These are phyloP conservation scores for Ondatra zibethicus DNA, from an alignment of 2,113 vertebrate species.

Conservation along the genomic window DNA sequence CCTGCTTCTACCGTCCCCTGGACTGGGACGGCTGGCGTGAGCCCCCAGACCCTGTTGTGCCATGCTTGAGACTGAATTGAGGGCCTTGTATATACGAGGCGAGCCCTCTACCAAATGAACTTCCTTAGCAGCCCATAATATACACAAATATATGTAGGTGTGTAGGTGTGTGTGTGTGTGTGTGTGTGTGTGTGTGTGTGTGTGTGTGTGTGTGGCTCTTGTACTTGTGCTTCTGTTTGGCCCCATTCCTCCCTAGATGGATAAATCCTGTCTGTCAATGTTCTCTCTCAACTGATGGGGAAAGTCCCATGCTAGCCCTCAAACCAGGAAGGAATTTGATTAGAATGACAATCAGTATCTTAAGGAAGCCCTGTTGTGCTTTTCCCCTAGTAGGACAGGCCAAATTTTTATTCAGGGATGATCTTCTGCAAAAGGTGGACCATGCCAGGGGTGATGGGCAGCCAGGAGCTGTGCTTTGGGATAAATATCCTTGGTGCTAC, in stretches of 20 bases:
- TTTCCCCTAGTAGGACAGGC: not conserved
- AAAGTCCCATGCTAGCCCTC: not conserved
- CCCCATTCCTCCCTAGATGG: not conserved
- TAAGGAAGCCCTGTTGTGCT: not conserved
- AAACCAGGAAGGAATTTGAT: not conserved
- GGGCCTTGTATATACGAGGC: too few relatives aligned
- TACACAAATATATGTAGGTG: not conserved
- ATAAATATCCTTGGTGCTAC: not conserved
- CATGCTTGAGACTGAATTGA: too few relatives aligned
- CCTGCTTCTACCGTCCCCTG: not conserved
- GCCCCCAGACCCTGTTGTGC: not conserved
- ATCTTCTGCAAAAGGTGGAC: not conserved
- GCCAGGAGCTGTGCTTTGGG: not conserved
- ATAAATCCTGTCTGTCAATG: not conserved
- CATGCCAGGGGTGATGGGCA: not conserved
- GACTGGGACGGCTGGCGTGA: too few relatives aligned
- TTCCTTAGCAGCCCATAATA: not conserved
- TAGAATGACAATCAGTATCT: not conserved
- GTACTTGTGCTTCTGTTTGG: not conserved
- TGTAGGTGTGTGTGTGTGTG: not conserved
- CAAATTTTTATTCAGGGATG: slow-evolving; percentile 22
- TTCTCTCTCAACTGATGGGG: not conserved
- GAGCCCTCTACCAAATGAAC: not conserved
- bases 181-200: not conserved
- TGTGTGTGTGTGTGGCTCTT: not conserved